phyloP scores from a whole-genome alignment of 2,888 invertebrate genomes.

The Ceraclea dissimilis region DNA sequence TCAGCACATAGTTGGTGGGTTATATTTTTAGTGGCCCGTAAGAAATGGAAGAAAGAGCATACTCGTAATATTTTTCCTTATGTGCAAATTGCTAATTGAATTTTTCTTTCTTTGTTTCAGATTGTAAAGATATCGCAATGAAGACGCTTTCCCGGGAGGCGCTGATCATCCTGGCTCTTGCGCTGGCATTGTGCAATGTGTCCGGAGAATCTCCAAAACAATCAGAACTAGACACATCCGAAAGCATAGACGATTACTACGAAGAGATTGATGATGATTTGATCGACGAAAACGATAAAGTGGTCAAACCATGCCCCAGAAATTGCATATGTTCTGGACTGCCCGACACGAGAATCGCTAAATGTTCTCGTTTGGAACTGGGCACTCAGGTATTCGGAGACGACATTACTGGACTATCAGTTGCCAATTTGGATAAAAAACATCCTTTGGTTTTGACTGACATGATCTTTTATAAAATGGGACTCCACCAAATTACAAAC shows the following conservation, averaged over 20 bases:
- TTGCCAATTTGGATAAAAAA: conserved; percentile 54
- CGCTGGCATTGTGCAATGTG: conserved; percentile 32
- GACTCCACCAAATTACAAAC: conserved; percentile 57
- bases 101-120: conserved; percentile 34
- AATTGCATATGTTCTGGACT: conserved; percentile 55
- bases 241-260: conserved; percentile 34
- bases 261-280: conserved; percentile 40
- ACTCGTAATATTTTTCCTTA: too few species aligned
- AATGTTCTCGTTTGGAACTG: conserved; percentile 60
- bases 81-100: too few species aligned
- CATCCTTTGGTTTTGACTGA: conserved; percentile 53
- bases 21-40: too few species aligned
- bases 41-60: too few species aligned
- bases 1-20: too few species aligned
- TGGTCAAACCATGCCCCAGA: conserved; percentile 52
- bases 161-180: conserved; percentile 39
- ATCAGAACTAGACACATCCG: background rate
- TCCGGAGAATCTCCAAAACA: conserved; percentile 15
- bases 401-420: conserved; percentile 58
- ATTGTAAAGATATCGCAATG: conserved; percentile 41
- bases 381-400: conserved; percentile 60
- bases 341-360: conserved; percentile 54
- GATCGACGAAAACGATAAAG: conserved; percentile 44
- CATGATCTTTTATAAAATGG: conserved; percentile 53
- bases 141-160: conserved; percentile 47